A percentile compares a stretch with the other conserved stretches of the same genome.
Evolutionary conservation across 2,888 invertebrate genomes (phyloP).

Genomic region (Pogonocherus hispidulus): DNA sequence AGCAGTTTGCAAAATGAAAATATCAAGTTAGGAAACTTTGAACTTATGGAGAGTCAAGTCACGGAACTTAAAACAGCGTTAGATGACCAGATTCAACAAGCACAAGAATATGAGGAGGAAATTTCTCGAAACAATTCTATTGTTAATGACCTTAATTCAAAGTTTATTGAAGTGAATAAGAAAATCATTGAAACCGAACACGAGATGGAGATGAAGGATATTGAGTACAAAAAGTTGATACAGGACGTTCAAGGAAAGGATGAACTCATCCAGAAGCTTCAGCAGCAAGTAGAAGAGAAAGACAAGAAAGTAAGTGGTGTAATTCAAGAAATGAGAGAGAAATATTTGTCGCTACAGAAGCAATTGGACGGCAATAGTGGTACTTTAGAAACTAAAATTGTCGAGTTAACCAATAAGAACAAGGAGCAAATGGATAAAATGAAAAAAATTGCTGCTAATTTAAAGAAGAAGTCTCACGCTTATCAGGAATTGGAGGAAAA

Average conservation of each 20-base stretch:
- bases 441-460: constrained; percentile 82
- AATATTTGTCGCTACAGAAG: constrained; percentile 62
- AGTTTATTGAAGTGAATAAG: constrained; percentile 72
- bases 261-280: constrained; percentile 64
- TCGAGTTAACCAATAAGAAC: constrained; percentile 74
- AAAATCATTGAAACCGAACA: constrained; percentile 67
- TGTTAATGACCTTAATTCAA: constrained; percentile 73
- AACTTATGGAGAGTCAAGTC: constrained; percentile 72
- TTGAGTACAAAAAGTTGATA: constrained; percentile 68
- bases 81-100: constrained; percentile 70
- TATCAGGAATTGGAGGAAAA: constrained; percentile 76
- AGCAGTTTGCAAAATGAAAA: constrained; percentile 71
- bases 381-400: constrained; percentile 64
- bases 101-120: constrained; percentile 72
- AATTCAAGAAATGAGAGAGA: constrained; percentile 64
- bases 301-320: constrained; percentile 65
- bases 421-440: constrained; percentile 82
- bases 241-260: constrained; percentile 62
- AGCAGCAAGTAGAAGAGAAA: constrained; percentile 67
- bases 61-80: constrained; percentile 72
- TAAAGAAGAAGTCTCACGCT: constrained; percentile 80
- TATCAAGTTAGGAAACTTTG: constrained; percentile 65
- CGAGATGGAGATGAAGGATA: constrained; percentile 67
- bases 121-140: constrained; percentile 72
- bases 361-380: constrained; percentile 62